Percentiles rank a stretch among this genome's conserved stretches.
Evolutionary conservation across 2,797 vertebrate genomes (phyloP).

Genomic region (Acipenser ruthenus): DNA sequence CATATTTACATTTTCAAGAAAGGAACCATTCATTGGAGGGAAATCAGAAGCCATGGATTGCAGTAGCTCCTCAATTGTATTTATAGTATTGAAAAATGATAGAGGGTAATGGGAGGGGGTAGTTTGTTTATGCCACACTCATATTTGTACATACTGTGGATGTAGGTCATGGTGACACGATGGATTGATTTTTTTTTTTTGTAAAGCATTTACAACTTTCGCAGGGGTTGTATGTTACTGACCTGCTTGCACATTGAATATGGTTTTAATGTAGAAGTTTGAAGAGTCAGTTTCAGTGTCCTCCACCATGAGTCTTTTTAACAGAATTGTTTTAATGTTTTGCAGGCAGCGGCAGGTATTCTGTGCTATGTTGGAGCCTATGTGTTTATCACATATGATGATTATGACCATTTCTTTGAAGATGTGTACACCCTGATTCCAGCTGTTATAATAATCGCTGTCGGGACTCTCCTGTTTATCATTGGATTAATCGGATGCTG

Average conservation of each 20-base stretch:
- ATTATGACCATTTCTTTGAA: slow-evolving; percentile 96
- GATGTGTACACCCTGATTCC: slow-evolving; percentile 91
- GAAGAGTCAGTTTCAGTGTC: slow-evolving; percentile 24
- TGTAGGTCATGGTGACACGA: too few species aligned
- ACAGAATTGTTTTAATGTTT: slow-evolving; percentile 44
- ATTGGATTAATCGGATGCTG: slow-evolving; percentile 95
- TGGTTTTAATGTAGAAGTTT: slow-evolving; percentile 3
- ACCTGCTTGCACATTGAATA: background rate
- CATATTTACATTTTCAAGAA: too few species aligned
- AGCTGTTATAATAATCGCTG: slow-evolving; percentile 85
- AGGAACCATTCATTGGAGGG: too few species aligned
- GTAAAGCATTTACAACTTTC: too few species aligned
- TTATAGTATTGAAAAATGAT: too few species aligned
- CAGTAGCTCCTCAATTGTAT: too few species aligned
- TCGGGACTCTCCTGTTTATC: slow-evolving; percentile 86
- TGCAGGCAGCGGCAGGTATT: slow-evolving; percentile 89
- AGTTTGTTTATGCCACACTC: too few species aligned
- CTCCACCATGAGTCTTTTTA: slow-evolving; percentile 29
- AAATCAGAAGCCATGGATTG: too few species aligned
- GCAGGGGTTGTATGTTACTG: background rate
- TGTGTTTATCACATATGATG: slow-evolving; percentile 97
- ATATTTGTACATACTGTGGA: too few species aligned
- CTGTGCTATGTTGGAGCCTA: slow-evolving; percentile 94
- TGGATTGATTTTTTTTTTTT: too few species aligned
- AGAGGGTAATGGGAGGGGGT: too few species aligned